These are phyloP conservation scores for Cottus gobio DNA, from an alignment of 2,113 vertebrate genomes.

Conservation along the genomic window DNA sequence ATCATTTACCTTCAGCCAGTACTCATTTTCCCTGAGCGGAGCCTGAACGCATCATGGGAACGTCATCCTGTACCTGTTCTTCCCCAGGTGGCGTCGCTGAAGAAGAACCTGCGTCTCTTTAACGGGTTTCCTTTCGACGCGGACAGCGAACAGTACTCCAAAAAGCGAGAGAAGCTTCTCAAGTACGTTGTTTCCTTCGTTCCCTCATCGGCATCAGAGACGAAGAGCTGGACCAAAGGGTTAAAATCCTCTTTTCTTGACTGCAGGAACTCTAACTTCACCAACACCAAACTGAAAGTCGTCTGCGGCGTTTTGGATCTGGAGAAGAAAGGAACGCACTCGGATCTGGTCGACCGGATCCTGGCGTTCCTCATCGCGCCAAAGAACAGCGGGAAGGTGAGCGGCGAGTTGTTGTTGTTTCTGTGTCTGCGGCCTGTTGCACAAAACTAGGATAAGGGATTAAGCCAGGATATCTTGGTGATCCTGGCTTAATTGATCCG, in stretches of 20 bases:
- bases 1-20: too few species aligned
- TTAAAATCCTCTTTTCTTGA: neutral
- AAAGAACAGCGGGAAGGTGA: conserved; percentile 94
- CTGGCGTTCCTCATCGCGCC: conserved; percentile 91
- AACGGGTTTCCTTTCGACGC: conserved; percentile 93
- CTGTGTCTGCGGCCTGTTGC: too few species aligned
- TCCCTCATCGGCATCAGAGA: neutral
- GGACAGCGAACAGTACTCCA: conserved; percentile 89
- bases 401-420: neutral
- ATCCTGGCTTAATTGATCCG: too few species aligned
- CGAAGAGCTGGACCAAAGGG: too few species aligned
- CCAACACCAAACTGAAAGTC: conserved; percentile 86
- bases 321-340: conserved; percentile 93
- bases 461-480: too few species aligned
- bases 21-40: neutral
- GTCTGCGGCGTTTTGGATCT: conserved; percentile 94
- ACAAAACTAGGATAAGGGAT: too few species aligned
- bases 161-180: conserved; percentile 92
- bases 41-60: neutral
- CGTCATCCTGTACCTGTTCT: too few species aligned
- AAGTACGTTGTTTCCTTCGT: conserved; percentile 85
- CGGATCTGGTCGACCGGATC: conserved; percentile 91
- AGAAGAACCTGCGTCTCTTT: conserved; percentile 95
- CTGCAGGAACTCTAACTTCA: conserved; percentile 64
- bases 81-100: conserved; percentile 87